Percentiles rank a stretch among this genome's conserved stretches.
phyloP scores from a whole-genome alignment of 1,140 invertebrate genomes.

The Trachymyrmex septentrionalis region DNA sequence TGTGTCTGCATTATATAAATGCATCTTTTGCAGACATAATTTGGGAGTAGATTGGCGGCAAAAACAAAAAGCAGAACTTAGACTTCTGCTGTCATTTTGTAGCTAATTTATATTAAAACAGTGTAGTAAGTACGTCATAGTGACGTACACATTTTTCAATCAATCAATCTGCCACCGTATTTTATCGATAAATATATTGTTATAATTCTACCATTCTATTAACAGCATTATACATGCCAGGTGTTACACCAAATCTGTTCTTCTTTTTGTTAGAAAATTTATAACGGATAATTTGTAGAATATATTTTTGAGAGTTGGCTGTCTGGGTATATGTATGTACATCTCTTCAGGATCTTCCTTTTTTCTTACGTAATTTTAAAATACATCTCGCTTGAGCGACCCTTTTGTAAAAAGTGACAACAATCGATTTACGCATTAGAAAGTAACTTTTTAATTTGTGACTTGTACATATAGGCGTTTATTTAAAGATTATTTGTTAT shows the following conservation, averaged over 20 bases:
- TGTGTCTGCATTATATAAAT: background rate
- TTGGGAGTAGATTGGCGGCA: background rate
- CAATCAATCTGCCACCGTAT: background rate
- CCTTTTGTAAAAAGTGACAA: conserved; percentile 65
- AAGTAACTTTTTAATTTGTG: conserved; percentile 32
- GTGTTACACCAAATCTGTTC: no score
- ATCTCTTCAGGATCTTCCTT: conserved; percentile 51
- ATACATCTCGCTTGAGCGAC: background rate
- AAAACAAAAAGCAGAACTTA: background rate
- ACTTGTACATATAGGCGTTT: conserved; percentile 77
- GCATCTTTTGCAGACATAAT: background rate
- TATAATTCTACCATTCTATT: background rate
- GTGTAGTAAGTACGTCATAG: background rate
- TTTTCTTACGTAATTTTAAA: conserved; percentile 59
- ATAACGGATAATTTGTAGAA: background rate
- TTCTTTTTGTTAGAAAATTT: background rate
- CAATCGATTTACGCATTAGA: conserved; percentile 11
- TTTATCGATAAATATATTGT: background rate
- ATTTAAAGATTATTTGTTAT: conserved; percentile 75
- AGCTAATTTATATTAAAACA: background rate
- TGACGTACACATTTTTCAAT: no score
- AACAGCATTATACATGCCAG: background rate
- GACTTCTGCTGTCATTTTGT: background rate
- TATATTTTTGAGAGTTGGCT: background rate
- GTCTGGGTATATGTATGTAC: conserved; percentile 1